A percentile compares a stretch with the other conserved stretches of the same genome.
phyloP scores from a whole-genome alignment of 2,113 vertebrate genomes.

The Indicator indicator region DNA sequence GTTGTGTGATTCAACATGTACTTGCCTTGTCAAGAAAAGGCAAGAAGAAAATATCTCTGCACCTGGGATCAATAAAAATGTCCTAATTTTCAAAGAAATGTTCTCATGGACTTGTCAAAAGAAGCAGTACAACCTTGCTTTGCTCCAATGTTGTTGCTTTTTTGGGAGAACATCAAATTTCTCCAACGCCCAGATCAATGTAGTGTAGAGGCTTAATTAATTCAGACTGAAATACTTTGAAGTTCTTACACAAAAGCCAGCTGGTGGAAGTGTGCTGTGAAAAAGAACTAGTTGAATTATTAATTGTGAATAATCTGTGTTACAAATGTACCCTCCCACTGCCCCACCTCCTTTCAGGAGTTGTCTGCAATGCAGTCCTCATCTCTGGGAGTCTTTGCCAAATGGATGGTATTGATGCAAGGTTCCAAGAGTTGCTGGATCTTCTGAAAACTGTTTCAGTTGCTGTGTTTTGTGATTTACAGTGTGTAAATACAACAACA shows the following conservation, averaged over 20 bases:
- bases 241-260: conserved; percentile 63
- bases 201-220: conserved; percentile 60
- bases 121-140: conserved; percentile 29
- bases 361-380: conserved; percentile 12
- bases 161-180: conserved; percentile 54
- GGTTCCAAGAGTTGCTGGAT: neutral
- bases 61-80: conserved; percentile 53
- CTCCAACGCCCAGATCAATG: conserved; percentile 60
- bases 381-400: neutral
- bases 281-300: conserved; percentile 51
- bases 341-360: conserved; percentile 17
- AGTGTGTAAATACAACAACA: neutral
- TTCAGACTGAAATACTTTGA: conserved; percentile 69
- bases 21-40: conserved; percentile 5
- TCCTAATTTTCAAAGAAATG: conserved; percentile 8
- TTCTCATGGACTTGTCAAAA: conserved; percentile 22
- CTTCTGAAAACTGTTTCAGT: neutral
- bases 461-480: neutral
- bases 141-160: conserved; percentile 55
- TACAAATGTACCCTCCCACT: neutral
- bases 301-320: conserved; percentile 24
- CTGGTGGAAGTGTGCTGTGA: conserved; percentile 44
- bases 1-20: neutral
- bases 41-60: conserved; percentile 37
- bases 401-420: neutral